phyloP scores from a whole-genome alignment of 2,113 vertebrate genomes.

The Anhinga anhinga region DNA sequence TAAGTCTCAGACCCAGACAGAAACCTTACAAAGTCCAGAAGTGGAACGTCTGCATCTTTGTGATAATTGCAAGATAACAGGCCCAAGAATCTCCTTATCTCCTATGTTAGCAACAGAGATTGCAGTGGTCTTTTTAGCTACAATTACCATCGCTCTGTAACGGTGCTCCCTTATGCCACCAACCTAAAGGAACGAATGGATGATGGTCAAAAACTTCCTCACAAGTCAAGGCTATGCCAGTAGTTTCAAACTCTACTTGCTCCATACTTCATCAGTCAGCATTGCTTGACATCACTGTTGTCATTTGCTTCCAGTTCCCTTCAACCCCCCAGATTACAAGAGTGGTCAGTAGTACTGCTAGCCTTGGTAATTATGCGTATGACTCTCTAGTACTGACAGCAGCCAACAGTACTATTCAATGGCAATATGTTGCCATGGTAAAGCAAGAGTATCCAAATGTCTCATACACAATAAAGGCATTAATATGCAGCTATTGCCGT shows the following conservation, averaged over 20 bases:
- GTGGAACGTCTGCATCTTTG: neutral
- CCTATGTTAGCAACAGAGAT: neutral
- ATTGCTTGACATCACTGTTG: neutral
- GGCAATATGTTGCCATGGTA: slow-evolving; percentile 35
- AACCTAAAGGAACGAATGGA: neutral
- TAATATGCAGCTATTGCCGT: neutral
- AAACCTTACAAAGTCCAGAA: neutral
- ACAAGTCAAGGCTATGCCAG: neutral
- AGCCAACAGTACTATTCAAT: slow-evolving; percentile 24
- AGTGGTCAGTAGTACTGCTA: neutral
- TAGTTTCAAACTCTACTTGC: neutral
- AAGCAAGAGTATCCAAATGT: slow-evolving; percentile 35
- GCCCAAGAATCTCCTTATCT: neutral
- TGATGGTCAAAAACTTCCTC: neutral
- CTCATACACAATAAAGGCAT: slow-evolving; percentile 12
- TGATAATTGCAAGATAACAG: neutral
- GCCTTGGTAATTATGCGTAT: neutral
- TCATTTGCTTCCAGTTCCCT: neutral
- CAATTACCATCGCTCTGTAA: neutral
- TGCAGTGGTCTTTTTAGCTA: neutral
- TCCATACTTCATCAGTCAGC: neutral
- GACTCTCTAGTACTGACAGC: slow-evolving; percentile 27
- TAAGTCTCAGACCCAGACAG: neutral
- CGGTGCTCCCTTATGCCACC: neutral
- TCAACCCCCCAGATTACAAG: neutral